phyloP scores from a whole-genome alignment of 2,888 invertebrate genomes.

The Diaprepes abbreviatus region DNA sequence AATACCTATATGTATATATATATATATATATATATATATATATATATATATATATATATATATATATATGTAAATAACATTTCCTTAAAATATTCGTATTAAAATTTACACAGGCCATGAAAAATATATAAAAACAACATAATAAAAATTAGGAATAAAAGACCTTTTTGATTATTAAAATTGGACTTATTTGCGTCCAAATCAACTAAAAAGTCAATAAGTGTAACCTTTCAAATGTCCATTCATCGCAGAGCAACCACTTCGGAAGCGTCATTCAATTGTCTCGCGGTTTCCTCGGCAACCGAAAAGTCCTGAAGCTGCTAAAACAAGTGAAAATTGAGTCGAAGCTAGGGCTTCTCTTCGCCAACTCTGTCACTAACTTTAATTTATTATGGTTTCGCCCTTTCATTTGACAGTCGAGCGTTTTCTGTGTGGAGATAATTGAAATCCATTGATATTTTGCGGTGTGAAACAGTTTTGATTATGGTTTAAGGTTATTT shows the following conservation, averaged over 20 bases:
- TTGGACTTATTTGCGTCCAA: no score
- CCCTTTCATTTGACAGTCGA: slow-evolving; percentile 45
- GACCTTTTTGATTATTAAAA: no score
- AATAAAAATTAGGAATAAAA: no score
- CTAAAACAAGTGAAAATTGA: slow-evolving; percentile 39
- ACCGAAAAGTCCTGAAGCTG: slow-evolving; percentile 16
- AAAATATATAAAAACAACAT: no score
- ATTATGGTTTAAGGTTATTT: slow-evolving; percentile 45
- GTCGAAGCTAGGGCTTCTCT: slow-evolving; percentile 35
- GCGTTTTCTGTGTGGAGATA: slow-evolving; percentile 46
- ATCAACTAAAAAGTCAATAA: not conserved
- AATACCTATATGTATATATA: no score
- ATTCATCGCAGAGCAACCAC: slow-evolving; percentile 7
- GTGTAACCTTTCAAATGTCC: slow-evolving; percentile 1
- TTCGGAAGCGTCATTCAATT: slow-evolving; percentile 21
- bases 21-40: no score
- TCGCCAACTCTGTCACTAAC: slow-evolving; percentile 32
- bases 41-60: no score
- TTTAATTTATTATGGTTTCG: slow-evolving; percentile 49
- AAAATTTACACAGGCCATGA: no score
- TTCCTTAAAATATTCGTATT: no score
- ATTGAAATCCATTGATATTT: slow-evolving; percentile 49
- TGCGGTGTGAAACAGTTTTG: slow-evolving; percentile 48
- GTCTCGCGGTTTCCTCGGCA: slow-evolving; percentile 34
- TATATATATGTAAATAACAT: no score